phyloP scores from a whole-genome alignment of 64 coral and sea anemone species.

The Montipora efflorescens region DNA sequence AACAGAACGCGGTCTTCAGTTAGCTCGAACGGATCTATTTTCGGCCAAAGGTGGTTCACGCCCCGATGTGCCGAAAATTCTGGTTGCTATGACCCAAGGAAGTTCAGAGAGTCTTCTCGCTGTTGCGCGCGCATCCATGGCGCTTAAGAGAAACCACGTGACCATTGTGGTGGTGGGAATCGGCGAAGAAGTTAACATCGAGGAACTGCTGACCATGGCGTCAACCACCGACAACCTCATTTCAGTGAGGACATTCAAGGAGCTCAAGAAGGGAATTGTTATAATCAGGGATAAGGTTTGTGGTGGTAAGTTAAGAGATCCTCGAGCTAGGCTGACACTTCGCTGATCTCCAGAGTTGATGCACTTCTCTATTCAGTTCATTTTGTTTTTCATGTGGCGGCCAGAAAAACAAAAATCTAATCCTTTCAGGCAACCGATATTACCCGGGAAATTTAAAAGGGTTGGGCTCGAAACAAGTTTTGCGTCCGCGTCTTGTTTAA shows the following conservation, averaged over 20 bases:
- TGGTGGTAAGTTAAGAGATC: constrained; percentile 29
- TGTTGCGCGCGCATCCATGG: constrained; percentile 45
- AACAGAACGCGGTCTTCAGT: constrained; percentile 38
- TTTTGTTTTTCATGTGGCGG: neutral
- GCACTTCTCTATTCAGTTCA: neutral
- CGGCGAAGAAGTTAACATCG: constrained; percentile 55
- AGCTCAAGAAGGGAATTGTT: constrained; percentile 39
- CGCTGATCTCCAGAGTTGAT: neutral
- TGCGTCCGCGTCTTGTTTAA: too few relatives aligned
- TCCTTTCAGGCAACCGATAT: too few relatives aligned
- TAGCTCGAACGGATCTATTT: constrained; percentile 53
- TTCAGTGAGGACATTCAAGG: constrained; percentile 46
- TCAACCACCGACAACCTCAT: constrained; percentile 37
- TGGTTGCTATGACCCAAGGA: constrained; percentile 52
- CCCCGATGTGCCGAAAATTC: constrained; percentile 35
- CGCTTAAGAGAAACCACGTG: constrained; percentile 38
- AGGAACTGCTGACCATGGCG: constrained; percentile 61
- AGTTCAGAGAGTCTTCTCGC: constrained; percentile 16
- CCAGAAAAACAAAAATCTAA: too few relatives aligned
- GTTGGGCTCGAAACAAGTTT: too few relatives aligned
- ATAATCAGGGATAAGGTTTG: constrained; percentile 66
- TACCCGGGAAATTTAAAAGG: too few relatives aligned
- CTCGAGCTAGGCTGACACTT: neutral
- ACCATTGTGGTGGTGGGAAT: constrained; percentile 65
- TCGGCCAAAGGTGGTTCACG: constrained; percentile 25